Evolutionary conservation across 2,888 invertebrate species (phyloP), one percentile per base, ranked within the genome.

Genomic region (Ellobium chinense): DNA sequence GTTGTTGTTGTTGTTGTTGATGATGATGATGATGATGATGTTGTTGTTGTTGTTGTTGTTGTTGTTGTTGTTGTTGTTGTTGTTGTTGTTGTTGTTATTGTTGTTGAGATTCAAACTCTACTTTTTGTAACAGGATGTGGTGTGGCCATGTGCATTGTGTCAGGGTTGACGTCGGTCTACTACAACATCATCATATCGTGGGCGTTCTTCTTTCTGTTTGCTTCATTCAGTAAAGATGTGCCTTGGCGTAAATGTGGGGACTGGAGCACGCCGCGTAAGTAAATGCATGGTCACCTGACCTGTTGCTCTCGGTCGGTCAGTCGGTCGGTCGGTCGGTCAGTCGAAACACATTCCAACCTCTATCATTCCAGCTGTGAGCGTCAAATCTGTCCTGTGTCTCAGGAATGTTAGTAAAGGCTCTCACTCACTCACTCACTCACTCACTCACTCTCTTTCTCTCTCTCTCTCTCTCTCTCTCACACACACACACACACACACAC

Each of bases 181-280:
- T 65, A 65, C 65, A 65, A 65, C 31, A 65, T 65, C 24, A 65
- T 65, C 65, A 24, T 65, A 5, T 21, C 65, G 12, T 65, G 65
- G 65, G 65, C 65, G 12, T 4, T 65, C 65, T 65, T 24, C 31
- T 65, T 24, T 27, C 5, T 65, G 12, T 21, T 24, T 21, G 65
- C 65, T 9, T 65, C 65, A 12, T 14, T 65, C 9, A 31, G 14
- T 14, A 14, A 4, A 4, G 29, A 7, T 9, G 65, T 65, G 27
- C 65, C 65, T 5, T 65, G 65, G 65, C 9, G 9, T 27, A 24
- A 7, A 4, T 65, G 65, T 65, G 65, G 65, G 31, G 27, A 65
- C 9, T 65, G 65, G 65, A 65, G 65, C 65, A 65, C 65, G 2
- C 12, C 4, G 18, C 29, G 65, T 65, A 65, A 65, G 65, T 65